Percentiles rank a stretch among this genome's conserved stretches.
phyloP scores from a whole-genome alignment of 2,797 vertebrate genomes.

The Thunnus albacares region DNA sequence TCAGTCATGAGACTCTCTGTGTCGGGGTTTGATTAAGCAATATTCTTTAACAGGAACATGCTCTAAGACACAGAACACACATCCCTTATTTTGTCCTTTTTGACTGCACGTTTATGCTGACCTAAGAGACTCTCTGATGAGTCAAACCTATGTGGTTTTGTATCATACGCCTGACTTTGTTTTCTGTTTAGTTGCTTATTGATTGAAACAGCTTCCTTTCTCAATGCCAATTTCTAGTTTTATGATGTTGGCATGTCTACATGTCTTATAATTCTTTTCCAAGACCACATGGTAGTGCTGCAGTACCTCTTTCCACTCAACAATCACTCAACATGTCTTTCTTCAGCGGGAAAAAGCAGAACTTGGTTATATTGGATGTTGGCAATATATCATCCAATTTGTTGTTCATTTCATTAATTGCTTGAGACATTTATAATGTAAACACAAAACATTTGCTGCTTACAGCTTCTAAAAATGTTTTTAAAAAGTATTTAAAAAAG shows the following conservation, averaged over 20 bases:
- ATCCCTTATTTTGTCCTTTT: constrained; percentile 3
- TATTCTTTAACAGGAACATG: neutral
- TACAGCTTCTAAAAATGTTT: neutral
- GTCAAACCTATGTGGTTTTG: constrained; percentile 6
- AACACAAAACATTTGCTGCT: neutral
- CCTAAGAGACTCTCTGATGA: neutral
- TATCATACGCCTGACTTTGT: neutral
- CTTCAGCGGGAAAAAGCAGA: neutral
- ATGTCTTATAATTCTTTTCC: too few relatives aligned
- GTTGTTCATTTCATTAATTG: neutral
- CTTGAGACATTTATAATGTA: neutral
- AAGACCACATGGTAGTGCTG: neutral
- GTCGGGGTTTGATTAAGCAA: constrained; percentile 22
- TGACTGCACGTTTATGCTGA: neutral
- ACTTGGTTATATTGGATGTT: neutral
- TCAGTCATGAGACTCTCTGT: constrained; percentile 43
- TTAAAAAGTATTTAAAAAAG: neutral
- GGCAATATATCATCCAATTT: neutral
- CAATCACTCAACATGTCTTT: neutral
- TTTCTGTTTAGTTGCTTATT: neutral
- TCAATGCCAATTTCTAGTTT: neutral
- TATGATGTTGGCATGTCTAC: too few relatives aligned
- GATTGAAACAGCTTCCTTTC: neutral
- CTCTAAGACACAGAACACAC: neutral
- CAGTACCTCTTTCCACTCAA: neutral